Evolutionary conservation across 2,797 vertebrate genomes (phyloP).

Genomic region (Enteromius fasciolatus): DNA sequence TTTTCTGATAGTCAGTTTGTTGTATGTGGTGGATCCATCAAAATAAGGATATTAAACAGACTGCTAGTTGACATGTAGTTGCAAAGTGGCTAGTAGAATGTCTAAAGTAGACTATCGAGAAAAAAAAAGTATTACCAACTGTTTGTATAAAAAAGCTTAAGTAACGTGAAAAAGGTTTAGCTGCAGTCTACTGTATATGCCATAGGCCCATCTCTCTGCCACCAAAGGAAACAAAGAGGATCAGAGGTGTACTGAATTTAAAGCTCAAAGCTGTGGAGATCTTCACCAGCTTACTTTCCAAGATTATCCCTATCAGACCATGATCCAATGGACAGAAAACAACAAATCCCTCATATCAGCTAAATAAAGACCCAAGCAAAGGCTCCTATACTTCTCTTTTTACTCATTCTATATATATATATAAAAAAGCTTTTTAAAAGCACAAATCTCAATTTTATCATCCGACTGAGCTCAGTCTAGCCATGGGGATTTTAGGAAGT

Average conservation of each 20-base stretch:
- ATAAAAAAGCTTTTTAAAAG: constrained; percentile 25
- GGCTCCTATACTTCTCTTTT: constrained; percentile 12
- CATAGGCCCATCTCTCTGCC: background rate
- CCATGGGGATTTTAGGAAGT: constrained; percentile 34
- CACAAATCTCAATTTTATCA: constrained; percentile 35
- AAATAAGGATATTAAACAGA: too few relatives aligned
- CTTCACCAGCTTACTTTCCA: constrained; percentile 3
- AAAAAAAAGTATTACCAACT: too few relatives aligned
- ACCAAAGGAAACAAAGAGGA: background rate
- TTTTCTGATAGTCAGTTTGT: too few relatives aligned
- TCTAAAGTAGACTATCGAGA: too few relatives aligned
- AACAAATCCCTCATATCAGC: constrained; percentile 13
- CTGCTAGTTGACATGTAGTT: too few relatives aligned
- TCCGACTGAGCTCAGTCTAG: constrained; percentile 16
- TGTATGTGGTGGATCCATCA: too few relatives aligned
- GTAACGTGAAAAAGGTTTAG: background rate
- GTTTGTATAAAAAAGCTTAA: background rate
- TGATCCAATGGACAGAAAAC: constrained; percentile 31
- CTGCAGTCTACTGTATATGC: constrained; percentile 1
- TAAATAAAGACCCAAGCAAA: constrained; percentile 10
- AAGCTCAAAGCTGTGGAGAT: constrained; percentile 14
- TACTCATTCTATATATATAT: background rate
- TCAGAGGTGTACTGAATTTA: constrained; percentile 20
- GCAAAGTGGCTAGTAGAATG: too few relatives aligned
- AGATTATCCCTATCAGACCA: constrained; percentile 21